Evolutionary conservation across 2,113 vertebrate genomes (phyloP).

Genomic region (Petromus typicus): DNA sequence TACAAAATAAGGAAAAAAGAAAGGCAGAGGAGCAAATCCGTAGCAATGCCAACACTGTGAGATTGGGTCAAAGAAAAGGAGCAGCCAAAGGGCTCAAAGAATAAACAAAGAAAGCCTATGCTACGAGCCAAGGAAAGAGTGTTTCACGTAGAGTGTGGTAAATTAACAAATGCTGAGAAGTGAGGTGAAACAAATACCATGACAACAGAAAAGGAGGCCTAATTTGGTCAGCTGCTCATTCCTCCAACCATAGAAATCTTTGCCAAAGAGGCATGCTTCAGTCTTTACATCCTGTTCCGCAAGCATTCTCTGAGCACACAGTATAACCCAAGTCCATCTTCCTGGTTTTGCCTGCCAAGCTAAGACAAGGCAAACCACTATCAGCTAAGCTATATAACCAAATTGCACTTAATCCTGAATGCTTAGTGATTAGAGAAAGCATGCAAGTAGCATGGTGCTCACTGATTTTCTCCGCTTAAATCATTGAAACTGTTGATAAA

Average conservation of each 20-base stretch:
- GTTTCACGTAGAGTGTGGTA: not conserved
- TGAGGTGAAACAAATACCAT: not conserved
- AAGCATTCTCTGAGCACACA: not conserved
- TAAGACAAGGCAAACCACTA: not conserved
- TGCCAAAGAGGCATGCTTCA: not conserved
- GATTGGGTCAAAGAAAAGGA: not conserved
- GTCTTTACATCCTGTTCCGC: not conserved
- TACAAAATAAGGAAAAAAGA: not conserved
- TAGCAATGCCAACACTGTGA: not conserved
- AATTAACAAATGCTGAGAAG: not conserved
- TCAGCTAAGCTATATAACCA: not conserved
- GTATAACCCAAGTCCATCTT: not conserved
- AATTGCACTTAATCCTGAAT: not conserved
- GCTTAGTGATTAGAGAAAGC: not conserved
- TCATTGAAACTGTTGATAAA: constrained; percentile 5
- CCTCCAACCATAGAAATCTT: not conserved
- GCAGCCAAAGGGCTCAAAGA: not conserved
- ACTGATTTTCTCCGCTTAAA: not conserved
- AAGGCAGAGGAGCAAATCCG: not conserved
- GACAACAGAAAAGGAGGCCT: not conserved
- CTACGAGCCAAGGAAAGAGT: not conserved
- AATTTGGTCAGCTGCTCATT: not conserved
- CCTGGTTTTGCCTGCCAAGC: not conserved
- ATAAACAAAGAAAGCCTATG: not conserved
- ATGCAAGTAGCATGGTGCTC: not conserved